phyloP scores from a whole-genome alignment of 2,888 invertebrate genomes.

The Hypselothyrea guttata region DNA sequence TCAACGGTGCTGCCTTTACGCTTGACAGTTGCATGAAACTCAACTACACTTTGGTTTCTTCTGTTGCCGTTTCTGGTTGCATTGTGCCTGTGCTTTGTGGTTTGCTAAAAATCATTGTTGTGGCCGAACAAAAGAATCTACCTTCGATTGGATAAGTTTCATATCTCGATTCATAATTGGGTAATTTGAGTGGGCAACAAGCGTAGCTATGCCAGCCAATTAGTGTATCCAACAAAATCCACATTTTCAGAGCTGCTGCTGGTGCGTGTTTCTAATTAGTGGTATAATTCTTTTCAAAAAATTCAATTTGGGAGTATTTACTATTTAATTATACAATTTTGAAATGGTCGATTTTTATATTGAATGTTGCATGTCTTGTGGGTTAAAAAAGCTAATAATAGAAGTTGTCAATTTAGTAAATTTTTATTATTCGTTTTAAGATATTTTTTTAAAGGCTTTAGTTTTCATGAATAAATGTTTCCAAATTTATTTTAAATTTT shows the following conservation, averaged over 20 bases:
- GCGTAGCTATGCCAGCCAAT: constrained; percentile 55
- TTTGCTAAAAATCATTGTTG: constrained; percentile 46
- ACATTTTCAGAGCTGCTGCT: not conserved
- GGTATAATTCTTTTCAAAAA: too few species aligned
- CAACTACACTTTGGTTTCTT: constrained; percentile 25
- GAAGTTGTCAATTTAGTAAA: too few species aligned
- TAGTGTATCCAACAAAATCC: constrained; percentile 24
- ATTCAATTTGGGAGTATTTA: too few species aligned
- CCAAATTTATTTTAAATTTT: too few species aligned
- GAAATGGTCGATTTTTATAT: too few species aligned
- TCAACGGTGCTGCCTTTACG: constrained; percentile 55
- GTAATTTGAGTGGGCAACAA: constrained; percentile 66
- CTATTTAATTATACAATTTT: too few species aligned
- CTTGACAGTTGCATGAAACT: constrained; percentile 74
- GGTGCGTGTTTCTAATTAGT: too few species aligned
- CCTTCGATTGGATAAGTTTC: constrained; percentile 31
- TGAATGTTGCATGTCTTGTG: too few species aligned
- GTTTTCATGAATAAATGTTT: too few species aligned
- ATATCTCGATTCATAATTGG: constrained; percentile 61
- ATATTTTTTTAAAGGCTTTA: too few species aligned
- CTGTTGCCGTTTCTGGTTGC: not conserved
- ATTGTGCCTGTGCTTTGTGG: constrained; percentile 45
- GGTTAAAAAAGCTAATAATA: too few species aligned
- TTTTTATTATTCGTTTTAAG: too few species aligned
- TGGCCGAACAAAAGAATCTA: constrained; percentile 50